Evolutionary conservation across 2,113 vertebrate genomes (phyloP), one percentile per base, ranked within the genome.

Genomic region (Pholis gunnellus): DNA sequence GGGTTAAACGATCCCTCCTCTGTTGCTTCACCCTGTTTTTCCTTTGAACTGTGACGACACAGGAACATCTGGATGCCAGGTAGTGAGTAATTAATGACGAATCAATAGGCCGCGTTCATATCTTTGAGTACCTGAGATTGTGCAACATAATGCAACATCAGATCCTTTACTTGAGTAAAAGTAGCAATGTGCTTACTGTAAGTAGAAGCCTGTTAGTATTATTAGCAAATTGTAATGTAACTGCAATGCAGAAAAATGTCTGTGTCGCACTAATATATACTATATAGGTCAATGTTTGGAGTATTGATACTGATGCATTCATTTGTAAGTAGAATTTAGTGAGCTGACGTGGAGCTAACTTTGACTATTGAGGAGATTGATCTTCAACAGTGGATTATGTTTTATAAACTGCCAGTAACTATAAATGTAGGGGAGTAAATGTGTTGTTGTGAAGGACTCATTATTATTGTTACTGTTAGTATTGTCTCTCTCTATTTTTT

Each of bases 41-140:
- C 56, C 76, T 86, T 78, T 78, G 36, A 79, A 73, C 75, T 18
- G 6, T 52, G 56, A 40, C 54, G 71, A 73, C 59, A 84, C 7
- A 2, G 34, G 54, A 77, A 86, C 81, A 92, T 88, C 85, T 88
- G 88, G 76, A 79, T 56, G 60, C 42, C 57, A 36, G 5, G 8
- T 27, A 42, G 31, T 72, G 61, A 80, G 31, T 81, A 70, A 66
- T 38, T 61, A 61, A 78, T 66, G 42, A 57, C 1, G 15, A 52
- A 61, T 36, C 48, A 46, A 63, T 50, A 31, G 70, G 57, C 17
- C 50, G 20, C 48, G 78, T 27, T 4, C 48, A 59, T 76, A 64
- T 18, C 66, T 67, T 63, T 61, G 44, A 82, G 34, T 50, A 20
- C 67, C 54, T 66, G 29, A 68, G 25, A 56, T 71, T 46, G 56